phyloP scores from a whole-genome alignment of 1,140 invertebrate genomes.

The Polypedilum vanderplanki region DNA sequence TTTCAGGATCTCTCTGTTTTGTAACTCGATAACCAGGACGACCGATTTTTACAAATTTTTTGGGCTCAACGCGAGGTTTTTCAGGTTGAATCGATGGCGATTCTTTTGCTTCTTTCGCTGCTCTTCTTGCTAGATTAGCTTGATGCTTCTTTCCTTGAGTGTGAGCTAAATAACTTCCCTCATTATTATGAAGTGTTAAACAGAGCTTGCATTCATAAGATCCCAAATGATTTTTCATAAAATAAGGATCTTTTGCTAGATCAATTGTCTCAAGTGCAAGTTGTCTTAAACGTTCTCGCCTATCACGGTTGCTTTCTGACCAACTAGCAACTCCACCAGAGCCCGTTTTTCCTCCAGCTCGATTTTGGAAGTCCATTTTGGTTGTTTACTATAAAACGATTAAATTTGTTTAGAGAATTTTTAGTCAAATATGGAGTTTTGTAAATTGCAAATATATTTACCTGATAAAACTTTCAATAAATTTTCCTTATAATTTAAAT shows the following conservation, averaged over 20 bases:
- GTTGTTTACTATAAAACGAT: slow-evolving; percentile 8
- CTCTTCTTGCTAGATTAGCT: slow-evolving; percentile 92
- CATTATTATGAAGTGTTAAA: slow-evolving; percentile 97
- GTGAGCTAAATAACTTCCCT: slow-evolving; percentile 98
- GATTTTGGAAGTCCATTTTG: slow-evolving; percentile 93
- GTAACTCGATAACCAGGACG: slow-evolving; percentile 98
- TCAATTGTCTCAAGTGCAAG: slow-evolving; percentile 98
- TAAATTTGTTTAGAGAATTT: neutral
- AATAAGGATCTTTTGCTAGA: slow-evolving; percentile 97
- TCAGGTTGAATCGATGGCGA: slow-evolving; percentile 77
- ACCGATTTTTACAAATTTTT: slow-evolving; percentile 99
- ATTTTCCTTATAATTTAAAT: too few relatives aligned
- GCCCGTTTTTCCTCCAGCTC: slow-evolving; percentile 97
- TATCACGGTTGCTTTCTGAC: slow-evolving; percentile 95
- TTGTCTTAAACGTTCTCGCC: slow-evolving; percentile 90
- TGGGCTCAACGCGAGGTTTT: slow-evolving; percentile 92
- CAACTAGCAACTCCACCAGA: slow-evolving; percentile 97
- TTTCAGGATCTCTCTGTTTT: slow-evolving; percentile 93
- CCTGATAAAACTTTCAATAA: too few relatives aligned
- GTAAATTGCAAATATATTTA: too few relatives aligned
- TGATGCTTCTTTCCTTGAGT: slow-evolving; percentile 99
- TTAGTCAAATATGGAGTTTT: neutral
- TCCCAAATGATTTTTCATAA: slow-evolving; percentile 98
- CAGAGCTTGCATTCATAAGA: slow-evolving; percentile 99
- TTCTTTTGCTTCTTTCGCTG: slow-evolving; percentile 98